Base-by-base conservation (phyloP, 1,140 invertebrate genomes). In the Lepeophtheirus salmonis region DNA sequence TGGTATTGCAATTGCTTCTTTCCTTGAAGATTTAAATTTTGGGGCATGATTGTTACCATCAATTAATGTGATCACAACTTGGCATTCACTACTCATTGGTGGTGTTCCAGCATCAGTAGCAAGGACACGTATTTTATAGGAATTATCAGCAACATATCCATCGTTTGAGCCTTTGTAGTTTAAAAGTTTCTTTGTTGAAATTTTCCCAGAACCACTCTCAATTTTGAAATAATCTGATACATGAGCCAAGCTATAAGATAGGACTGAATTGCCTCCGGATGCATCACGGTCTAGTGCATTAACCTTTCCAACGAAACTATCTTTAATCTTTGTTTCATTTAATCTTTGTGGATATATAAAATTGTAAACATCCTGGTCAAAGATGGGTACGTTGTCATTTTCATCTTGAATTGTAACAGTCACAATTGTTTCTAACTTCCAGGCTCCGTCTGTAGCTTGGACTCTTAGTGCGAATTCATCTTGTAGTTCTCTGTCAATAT, bases 31-130 rank as follows among this genome's bases (percentile, higher is more conserved):
- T 60, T 80, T 77, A 68, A 92, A 92, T 66, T 76, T 79, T 0
- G 89, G 89, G 17, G 84, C 76, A 67, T 89, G 85, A 66, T 90
- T 90, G 67, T 92, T 91, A 0, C 85, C 83, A 70, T 90, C 84
- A 0, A 92, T 83, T 0, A 94, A 81, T 67, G 84, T 89, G n/a
- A 94, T 80, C 20, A 80, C 80, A 0, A 92, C 82, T 10, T 83
- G 71, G 66, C 82, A 81, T 73, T 85, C 82, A 1, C 84, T 84
- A 12, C 84, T 86, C 75, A 90, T 78, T 0, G 88, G 86, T 16
- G 90, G 90, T 68, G 89, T 90, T 0, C 91, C 91, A 68, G 89
- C 88, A 68, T 94, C 89, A 0, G 82, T 88, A 0, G 89, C 90
- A 0, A 91, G 70, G 0, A 96, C 79, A 0, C 82, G 83, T 10